Conservation (phyloP, 2,888 invertebrate species). For the Patella caerulea region DNA sequence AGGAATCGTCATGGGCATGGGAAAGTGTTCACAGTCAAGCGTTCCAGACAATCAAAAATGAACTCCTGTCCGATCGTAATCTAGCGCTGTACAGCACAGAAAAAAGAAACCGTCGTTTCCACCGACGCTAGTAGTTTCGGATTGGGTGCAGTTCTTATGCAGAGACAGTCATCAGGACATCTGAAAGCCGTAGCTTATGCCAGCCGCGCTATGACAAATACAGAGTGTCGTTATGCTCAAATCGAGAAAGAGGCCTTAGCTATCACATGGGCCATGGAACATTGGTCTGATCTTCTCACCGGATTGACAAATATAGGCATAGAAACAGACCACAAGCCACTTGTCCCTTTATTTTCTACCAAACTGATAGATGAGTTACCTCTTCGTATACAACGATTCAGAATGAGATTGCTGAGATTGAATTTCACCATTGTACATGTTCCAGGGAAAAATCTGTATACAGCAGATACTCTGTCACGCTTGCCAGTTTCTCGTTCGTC, state of each 20-base stretch:
- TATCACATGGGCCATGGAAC: neutral
- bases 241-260: neutral
- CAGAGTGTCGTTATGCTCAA: neutral
- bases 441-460: conserved; percentile 23
- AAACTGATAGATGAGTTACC: neutral
- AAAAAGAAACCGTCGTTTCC: neutral
- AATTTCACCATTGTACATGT: conserved; percentile 16
- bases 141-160: neutral
- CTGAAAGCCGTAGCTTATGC: neutral
- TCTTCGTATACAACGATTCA: neutral
- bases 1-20: neutral
- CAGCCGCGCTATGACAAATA: neutral
- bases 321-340: neutral
- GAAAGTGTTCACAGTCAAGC: neutral
- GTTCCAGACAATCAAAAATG: neutral
- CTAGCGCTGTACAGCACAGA: neutral
- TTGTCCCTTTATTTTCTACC: neutral
- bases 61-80: neutral
- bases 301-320: neutral
- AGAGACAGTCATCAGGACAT: neutral
- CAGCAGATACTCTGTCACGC: conserved; percentile 21
- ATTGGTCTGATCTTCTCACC: no score
- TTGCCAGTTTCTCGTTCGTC: neutral
- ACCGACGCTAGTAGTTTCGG: neutral
- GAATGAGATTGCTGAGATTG: neutral